Conservation (phyloP, 2,113 vertebrate genomes). For the Eublepharis macularius region DNA sequence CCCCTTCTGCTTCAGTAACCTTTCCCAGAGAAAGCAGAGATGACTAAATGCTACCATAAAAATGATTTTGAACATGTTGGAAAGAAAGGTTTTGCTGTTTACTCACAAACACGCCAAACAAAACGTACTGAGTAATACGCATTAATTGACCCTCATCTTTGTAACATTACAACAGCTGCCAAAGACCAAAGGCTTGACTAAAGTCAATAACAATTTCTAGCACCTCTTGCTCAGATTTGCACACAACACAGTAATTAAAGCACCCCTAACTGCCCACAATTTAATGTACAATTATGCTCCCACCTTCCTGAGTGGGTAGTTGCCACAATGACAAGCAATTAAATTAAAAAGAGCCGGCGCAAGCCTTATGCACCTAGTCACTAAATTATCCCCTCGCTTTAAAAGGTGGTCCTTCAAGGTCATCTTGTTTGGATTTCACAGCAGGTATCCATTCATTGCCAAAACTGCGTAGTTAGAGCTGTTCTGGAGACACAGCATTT, state of each 20-base stretch:
- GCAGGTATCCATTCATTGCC: constrained; percentile 2
- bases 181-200: not conserved
- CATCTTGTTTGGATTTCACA: constrained; percentile 8
- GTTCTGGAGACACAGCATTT: not conserved
- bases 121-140: constrained; percentile 10
- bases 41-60: not conserved
- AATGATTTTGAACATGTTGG: not conserved
- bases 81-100: not conserved
- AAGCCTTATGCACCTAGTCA: not conserved
- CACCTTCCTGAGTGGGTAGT: constrained; percentile 3
- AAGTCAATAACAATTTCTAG: constrained; percentile 16
- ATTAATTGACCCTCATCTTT: not conserved
- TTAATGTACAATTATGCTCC: not conserved
- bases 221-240: not conserved
- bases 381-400: constrained; percentile 14
- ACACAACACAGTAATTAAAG: constrained; percentile 5
- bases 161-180: not conserved
- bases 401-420: not conserved
- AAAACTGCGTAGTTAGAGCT: not conserved
- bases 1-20: not conserved
- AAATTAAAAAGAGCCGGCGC: not conserved
- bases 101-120: not conserved
- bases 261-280: not conserved
- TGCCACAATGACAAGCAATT: constrained; percentile 7
- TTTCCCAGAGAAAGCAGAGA: not conserved